Conservation (phyloP, 2,797 vertebrate genomes). For the Nyctibius grandis region DNA sequence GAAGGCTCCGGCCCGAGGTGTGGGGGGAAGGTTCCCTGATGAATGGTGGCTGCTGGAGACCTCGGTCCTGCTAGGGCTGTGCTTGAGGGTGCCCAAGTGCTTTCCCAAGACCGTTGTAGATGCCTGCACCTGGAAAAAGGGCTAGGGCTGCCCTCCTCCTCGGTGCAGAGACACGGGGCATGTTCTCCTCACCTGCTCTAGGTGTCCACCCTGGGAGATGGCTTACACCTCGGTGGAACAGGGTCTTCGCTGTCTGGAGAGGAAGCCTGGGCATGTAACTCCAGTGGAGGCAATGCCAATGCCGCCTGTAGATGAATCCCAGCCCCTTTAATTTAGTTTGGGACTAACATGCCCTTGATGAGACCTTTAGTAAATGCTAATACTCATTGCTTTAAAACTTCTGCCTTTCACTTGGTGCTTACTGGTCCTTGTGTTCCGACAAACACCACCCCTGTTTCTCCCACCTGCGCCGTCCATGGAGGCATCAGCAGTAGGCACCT, state of each 20-base stretch:
- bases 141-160: background rate
- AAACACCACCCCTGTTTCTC: background rate
- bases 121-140: background rate
- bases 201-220: background rate
- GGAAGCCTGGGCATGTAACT: background rate
- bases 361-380: background rate
- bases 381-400: background rate
- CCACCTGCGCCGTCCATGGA: background rate
- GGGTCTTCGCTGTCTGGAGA: background rate
- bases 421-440: background rate
- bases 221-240: background rate
- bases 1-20: background rate
- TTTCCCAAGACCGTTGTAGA: background rate
- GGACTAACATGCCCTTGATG: background rate
- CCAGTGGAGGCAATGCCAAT: background rate
- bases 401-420: background rate
- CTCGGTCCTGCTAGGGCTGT: rapidly evolving
- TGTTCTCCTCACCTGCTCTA: background rate
- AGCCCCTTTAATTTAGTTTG: background rate
- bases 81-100: background rate
- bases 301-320: background rate
- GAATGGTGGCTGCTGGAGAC: background rate
- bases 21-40: background rate
- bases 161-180: rapidly evolving
- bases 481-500: background rate